phyloP scores from a whole-genome alignment of 1,140 invertebrate genomes.

The Nixonia krombeini region DNA sequence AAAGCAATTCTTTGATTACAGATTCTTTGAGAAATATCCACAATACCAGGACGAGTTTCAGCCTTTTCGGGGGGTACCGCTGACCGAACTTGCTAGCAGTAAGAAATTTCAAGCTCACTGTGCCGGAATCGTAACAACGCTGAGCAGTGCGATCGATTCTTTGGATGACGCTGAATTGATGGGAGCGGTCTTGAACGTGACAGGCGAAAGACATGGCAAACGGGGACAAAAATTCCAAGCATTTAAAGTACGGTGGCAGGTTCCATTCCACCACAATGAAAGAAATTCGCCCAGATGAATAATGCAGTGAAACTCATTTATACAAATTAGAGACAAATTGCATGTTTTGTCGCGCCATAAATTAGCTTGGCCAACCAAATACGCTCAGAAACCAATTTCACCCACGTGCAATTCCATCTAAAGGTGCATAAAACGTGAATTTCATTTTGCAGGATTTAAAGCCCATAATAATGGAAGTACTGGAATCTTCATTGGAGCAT shows the following conservation, averaged over 20 bases:
- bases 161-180: conserved; percentile 43
- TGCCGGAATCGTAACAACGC: conserved; percentile 21
- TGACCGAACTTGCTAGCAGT: conserved; percentile 16
- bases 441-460: conserved; percentile 22
- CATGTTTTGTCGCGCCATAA: no score
- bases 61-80: conserved; percentile 12
- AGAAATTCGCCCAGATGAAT: no score
- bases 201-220: conserved; percentile 37
- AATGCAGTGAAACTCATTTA: no score
- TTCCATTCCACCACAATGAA: conserved; percentile 4
- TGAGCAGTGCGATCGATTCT: conserved; percentile 34
- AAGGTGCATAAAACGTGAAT: not conserved
- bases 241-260: conserved; percentile 42
- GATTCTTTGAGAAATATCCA: conserved; percentile 35
- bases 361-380: no score
- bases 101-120: conserved; percentile 44
- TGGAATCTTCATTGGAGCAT: conserved; percentile 14
- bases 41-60: conserved; percentile 38
- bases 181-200: conserved; percentile 15
- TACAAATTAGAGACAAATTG: no score
- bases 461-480: conserved; percentile 6
- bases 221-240: conserved; percentile 15
- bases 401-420: conserved; percentile 7
- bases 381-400: no score
- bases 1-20: no score